Evolutionary conservation across 1,140 invertebrate species (phyloP).

Genomic region (Apis mellifera): DNA sequence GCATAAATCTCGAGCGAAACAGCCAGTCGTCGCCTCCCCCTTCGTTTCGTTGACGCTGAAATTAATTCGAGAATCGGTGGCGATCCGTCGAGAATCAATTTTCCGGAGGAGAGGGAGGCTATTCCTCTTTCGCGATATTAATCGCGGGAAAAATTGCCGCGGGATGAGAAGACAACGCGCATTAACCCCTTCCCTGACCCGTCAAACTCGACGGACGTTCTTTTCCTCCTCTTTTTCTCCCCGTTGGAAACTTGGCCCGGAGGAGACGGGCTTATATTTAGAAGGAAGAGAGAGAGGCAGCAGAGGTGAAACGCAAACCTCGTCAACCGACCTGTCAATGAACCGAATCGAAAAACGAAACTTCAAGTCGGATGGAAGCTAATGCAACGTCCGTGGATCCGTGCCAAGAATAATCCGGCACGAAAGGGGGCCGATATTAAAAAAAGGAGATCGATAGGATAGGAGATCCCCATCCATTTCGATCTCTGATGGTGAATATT

Average conservation of each 20-base stretch:
- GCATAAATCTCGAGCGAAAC: constrained; percentile 21
- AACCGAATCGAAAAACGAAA: too few species aligned
- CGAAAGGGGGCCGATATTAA: not conserved
- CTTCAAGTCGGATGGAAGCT: too few species aligned
- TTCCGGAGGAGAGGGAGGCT: too few species aligned
- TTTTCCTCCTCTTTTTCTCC: not conserved
- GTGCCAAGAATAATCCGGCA: not conserved
- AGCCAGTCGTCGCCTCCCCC: not conserved
- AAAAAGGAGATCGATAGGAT: not conserved
- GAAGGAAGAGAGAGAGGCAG: too few species aligned
- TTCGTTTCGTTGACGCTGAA: not conserved
- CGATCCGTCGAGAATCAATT: constrained; percentile 15
- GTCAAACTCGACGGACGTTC: constrained; percentile 54
- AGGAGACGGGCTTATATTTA: too few species aligned
- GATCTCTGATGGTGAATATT: constrained; percentile 4
- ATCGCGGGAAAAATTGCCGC: constrained; percentile 31
- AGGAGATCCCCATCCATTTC: not conserved
- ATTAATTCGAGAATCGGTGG: constrained; percentile 20
- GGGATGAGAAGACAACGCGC: constrained; percentile 50
- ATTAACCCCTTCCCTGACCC: constrained; percentile 68
- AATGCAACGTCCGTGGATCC: too few species aligned
- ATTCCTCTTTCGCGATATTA: constrained; percentile 22
- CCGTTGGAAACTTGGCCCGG: too few species aligned
- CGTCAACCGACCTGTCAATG: too few species aligned
- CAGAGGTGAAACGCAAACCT: too few species aligned